A percentile compares a stretch with the other conserved stretches of the same genome.
Conservation (phyloP, 2,888 invertebrate species). For the Cancer borealis region DNA sequence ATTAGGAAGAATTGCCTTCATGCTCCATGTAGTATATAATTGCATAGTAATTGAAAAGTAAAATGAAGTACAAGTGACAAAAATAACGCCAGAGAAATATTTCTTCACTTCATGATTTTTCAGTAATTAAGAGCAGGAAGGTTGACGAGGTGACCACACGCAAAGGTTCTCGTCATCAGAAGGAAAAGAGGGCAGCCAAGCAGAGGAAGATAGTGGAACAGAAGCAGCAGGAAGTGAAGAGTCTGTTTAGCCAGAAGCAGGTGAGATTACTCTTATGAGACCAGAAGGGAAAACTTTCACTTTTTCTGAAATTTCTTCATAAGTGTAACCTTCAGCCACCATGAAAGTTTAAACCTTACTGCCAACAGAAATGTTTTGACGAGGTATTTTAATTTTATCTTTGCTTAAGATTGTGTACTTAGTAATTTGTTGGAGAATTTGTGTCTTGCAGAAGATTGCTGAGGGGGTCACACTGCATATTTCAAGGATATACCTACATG, state of each 20-base stretch:
- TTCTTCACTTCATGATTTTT: not conserved
- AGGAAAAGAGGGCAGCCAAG: conserved; percentile 25
- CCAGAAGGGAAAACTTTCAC: too few species aligned
- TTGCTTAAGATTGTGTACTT: not conserved
- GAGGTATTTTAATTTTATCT: too few species aligned
- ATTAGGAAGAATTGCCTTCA: too few species aligned
- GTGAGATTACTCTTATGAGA: not conserved
- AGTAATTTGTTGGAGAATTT: not conserved
- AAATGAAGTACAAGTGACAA: not conserved
- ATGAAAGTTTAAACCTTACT: too few species aligned
- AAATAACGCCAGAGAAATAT: not conserved
- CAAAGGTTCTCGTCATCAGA: not conserved
- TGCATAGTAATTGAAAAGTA: not conserved
- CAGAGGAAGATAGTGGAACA: conserved; percentile 5
- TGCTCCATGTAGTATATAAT: not conserved
- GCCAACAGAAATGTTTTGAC: too few species aligned
- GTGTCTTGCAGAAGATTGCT: not conserved
- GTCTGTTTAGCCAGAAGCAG: not conserved
- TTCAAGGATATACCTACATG: not conserved
- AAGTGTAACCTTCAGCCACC: too few species aligned
- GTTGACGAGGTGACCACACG: not conserved
- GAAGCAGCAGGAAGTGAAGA: not conserved
- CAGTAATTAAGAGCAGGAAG: conserved; percentile 12
- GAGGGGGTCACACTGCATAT: not conserved
- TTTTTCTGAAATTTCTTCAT: too few species aligned